Percentiles rank a stretch among this genome's conserved stretches.
These are phyloP conservation scores for Galaxias olidus DNA, from an alignment of 2,797 vertebrate genomes.

Conservation along the genomic window DNA sequence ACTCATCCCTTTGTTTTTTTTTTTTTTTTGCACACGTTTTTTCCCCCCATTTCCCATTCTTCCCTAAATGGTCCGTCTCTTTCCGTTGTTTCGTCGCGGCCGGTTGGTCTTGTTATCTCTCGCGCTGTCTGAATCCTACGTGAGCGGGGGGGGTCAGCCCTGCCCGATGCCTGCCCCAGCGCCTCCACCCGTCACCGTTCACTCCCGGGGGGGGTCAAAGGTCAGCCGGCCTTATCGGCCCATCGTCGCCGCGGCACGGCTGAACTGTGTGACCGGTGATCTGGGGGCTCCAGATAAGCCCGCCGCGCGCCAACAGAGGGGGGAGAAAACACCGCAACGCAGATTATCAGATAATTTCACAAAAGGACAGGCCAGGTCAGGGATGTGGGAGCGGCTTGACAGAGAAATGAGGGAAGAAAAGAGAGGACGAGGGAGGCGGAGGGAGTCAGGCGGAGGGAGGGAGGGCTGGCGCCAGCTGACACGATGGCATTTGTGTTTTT, in stretches of 20 bases:
- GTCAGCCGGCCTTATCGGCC: conserved; percentile 47
- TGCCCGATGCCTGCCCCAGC: background rate
- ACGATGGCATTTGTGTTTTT: no score
- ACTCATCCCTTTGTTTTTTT: no score
- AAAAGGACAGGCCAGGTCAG: conserved; percentile 43
- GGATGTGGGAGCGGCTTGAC: conserved; percentile 1
- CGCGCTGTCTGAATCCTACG: no score
- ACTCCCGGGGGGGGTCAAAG: conserved; percentile 41
- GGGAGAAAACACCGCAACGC: conserved; percentile 9
- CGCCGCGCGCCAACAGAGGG: background rate
- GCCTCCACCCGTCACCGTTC: background rate
- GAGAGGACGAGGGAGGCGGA: conserved; percentile 14
- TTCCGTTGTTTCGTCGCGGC: no score
- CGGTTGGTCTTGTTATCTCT: no score
- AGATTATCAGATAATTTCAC: conserved; percentile 48
- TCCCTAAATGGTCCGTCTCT: no score
- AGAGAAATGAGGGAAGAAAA: background rate
- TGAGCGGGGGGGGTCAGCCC: background rate
- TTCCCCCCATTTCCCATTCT: no score
- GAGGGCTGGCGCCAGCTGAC: background rate
- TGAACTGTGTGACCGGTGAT: conserved; percentile 43
- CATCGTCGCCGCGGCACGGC: conserved; percentile 27
- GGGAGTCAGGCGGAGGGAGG: conserved; percentile 11
- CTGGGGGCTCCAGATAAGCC: conserved; percentile 59
- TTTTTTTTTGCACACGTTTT: no score